Percentiles rank a stretch among this genome's conserved stretches.
These are phyloP conservation scores for Merluccius polli DNA, from an alignment of 2,797 vertebrate genomes.

Conservation along the genomic window DNA sequence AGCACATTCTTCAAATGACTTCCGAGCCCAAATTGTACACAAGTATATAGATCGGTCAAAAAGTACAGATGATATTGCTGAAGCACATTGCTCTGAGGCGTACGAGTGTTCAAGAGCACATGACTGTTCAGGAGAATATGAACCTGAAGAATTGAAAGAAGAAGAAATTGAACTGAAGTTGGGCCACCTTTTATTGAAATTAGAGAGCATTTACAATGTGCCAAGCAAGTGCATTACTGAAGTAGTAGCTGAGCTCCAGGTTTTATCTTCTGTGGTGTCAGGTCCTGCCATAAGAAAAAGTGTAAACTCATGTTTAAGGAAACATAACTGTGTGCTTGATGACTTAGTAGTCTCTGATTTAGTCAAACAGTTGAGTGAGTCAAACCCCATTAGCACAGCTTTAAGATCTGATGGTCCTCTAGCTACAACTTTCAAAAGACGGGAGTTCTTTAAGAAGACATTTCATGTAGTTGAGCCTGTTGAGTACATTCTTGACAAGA, in stretches of 20 bases:
- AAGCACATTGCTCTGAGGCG: not conserved
- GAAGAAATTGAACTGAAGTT: constrained; percentile 23
- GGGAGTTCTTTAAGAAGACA: constrained; percentile 11
- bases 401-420: constrained; percentile 19
- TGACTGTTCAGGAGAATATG: constrained; percentile 6
- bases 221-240: constrained; percentile 18
- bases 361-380: constrained; percentile 11
- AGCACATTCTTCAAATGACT: constrained; percentile 8
- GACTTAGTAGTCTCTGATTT: constrained; percentile 5
- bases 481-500: constrained; percentile 21
- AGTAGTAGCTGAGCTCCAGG: constrained; percentile 18
- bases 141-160: constrained; percentile 7
- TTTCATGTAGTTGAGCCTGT: constrained; percentile 24
- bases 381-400: constrained; percentile 24
- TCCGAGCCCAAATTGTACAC: constrained; percentile 5
- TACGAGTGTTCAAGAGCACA: too few relatives aligned
- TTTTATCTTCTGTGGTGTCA: constrained; percentile 19
- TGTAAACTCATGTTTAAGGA: constrained; percentile 16
- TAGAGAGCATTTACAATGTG: constrained; percentile 26
- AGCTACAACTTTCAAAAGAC: constrained; percentile 25
- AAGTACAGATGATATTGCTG: not conserved
- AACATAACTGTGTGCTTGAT: constrained; percentile 20
- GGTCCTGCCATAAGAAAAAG: constrained; percentile 12
- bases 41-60: constrained; percentile 5
- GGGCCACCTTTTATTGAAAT: constrained; percentile 29